Percentiles rank a stretch among this genome's conserved stretches.
Evolutionary conservation across 2,888 invertebrate genomes (phyloP).

Genomic region (Aphodius sticticus): DNA sequence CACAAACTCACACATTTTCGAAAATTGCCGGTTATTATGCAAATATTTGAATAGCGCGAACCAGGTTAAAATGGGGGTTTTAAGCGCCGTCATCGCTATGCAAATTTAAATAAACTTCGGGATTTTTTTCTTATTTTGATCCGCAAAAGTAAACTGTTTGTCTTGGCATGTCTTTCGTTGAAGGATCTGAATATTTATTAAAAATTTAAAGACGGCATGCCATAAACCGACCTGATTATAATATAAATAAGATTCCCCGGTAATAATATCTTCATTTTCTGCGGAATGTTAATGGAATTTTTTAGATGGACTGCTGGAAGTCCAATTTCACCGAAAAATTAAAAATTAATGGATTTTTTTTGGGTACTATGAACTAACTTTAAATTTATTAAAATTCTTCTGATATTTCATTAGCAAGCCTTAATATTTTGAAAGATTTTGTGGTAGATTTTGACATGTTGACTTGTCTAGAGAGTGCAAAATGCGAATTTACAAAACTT

Average conservation of each 20-base stretch:
- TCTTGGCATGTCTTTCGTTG: not conserved
- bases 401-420: no score
- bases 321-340: not conserved
- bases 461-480: no score
- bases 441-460: no score
- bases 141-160: not conserved
- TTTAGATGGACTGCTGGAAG: not conserved
- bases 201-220: slow-evolving; percentile 12
- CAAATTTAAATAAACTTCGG: not conserved
- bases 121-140: not conserved
- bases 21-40: not conserved
- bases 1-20: not conserved
- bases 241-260: slow-evolving; percentile 5
- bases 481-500: no score
- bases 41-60: not conserved
- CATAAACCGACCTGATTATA: slow-evolving; percentile 19
- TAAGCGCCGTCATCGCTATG: not conserved
- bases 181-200: slow-evolving; percentile 13
- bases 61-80: not conserved
- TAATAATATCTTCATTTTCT: slow-evolving; percentile 4
- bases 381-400: not conserved
- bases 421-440: no score
- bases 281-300: not conserved
- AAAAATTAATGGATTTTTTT: not conserved
- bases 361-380: not conserved